Percentiles rank a stretch among this genome's conserved stretches.
Evolutionary conservation across 2,797 vertebrate species (phyloP).

Genomic region (Sebastes kiyomatsui): DNA sequence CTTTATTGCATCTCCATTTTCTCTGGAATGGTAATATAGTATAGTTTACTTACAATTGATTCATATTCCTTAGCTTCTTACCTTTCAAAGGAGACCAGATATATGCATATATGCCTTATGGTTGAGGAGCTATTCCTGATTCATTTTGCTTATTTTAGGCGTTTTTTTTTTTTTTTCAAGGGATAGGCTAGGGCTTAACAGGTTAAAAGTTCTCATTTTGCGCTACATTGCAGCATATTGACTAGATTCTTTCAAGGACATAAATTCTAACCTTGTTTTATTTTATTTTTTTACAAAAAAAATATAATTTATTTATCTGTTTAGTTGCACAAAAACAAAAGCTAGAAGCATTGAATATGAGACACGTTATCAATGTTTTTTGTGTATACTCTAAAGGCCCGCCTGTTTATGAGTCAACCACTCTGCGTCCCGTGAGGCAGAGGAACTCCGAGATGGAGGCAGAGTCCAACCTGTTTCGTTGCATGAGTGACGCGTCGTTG

Average conservation of each 20-base stretch:
- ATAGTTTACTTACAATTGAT: too few relatives aligned
- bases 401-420: slow-evolving; percentile 78
- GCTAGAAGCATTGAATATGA: neutral
- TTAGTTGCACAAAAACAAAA: neutral
- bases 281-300: neutral
- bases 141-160: too few relatives aligned
- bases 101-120: too few relatives aligned
- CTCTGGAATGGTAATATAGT: too few relatives aligned
- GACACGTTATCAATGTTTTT: neutral
- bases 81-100: too few relatives aligned
- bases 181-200: too few relatives aligned
- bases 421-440: slow-evolving; percentile 68
- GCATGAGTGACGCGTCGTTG: slow-evolving; percentile 82
- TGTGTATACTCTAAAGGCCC: slow-evolving; percentile 67
- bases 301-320: neutral
- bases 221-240: neutral
- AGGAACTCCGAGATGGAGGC: slow-evolving; percentile 71
- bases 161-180: too few relatives aligned
- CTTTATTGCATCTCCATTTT: too few relatives aligned
- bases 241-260: neutral
- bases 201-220: neutral
- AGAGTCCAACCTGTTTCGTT: slow-evolving; percentile 86
- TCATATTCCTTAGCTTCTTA: too few relatives aligned
- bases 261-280: neutral
- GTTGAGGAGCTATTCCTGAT: too few relatives aligned